Conservation (phyloP, 37 sponge, comb jelly and placozoan genomes). For the Halichondria panicea region DNA sequence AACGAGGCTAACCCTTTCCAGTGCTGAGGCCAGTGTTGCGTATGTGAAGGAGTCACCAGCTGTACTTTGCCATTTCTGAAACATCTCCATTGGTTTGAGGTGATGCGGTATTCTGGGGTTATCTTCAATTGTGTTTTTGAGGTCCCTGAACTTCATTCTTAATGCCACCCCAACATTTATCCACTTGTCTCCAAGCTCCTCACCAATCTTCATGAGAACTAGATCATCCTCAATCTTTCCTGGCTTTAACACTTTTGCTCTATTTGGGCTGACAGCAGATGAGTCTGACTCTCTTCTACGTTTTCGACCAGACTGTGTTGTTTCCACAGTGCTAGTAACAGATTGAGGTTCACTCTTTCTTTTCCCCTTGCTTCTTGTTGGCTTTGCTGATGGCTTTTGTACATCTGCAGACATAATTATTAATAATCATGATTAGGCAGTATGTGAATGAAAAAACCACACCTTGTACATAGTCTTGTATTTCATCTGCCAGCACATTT, state of each 20-base stretch:
- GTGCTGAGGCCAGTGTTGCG: conserved; percentile 1
- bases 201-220: conserved; percentile 15
- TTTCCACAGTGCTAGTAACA: no score
- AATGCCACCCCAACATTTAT: conserved; percentile 20
- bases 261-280: no score
- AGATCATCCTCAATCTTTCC: conserved; percentile 3
- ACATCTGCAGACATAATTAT: no score
- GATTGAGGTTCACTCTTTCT: no score
- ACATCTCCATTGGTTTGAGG: conserved; percentile 24
- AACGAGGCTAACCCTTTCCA: background rate
- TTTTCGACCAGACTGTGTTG: no score
- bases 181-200: conserved; percentile 31
- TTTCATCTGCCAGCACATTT: no score
- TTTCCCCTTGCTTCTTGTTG: no score
- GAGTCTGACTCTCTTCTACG: no score
- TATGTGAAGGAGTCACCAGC: conserved; percentile 23
- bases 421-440: no score
- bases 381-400: no score
- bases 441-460: no score
- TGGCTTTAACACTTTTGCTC: background rate
- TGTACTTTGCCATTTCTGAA: conserved; percentile 6
- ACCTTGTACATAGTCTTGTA: no score
- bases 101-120: conserved; percentile 10
- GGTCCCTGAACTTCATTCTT: conserved; percentile 8
- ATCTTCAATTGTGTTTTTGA: conserved; percentile 13